Percentiles rank a stretch among this genome's conserved stretches.
Conservation (phyloP, 2,888 invertebrate genomes). For the Perizoma flavofasciatum region DNA sequence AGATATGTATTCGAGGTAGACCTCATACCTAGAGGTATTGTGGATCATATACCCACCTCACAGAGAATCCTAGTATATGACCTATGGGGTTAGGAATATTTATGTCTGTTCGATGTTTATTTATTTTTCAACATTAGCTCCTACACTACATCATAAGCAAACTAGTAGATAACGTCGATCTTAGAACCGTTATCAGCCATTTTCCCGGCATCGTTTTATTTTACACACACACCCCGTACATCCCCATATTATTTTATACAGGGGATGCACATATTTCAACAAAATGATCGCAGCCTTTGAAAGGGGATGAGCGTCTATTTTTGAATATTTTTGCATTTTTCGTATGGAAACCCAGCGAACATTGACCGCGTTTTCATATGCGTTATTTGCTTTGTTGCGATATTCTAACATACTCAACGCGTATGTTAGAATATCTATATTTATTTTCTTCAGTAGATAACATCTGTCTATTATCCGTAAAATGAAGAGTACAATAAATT, state of each 20-base stretch:
- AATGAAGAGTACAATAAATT: too few species aligned
- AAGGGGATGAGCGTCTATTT: constrained; percentile 26
- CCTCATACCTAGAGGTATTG: too few species aligned
- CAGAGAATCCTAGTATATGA: too few species aligned
- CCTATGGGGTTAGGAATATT: too few species aligned
- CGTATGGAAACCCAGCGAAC: constrained; percentile 8
- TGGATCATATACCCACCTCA: too few species aligned
- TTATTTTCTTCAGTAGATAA: neutral
- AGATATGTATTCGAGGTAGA: too few species aligned
- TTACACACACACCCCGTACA: constrained; percentile 15
- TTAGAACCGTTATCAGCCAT: constrained; percentile 25
- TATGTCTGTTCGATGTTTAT: too few species aligned
- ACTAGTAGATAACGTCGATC: constrained; percentile 7
- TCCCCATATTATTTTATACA: constrained; percentile 24
- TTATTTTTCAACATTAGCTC: neutral
- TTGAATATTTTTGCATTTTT: constrained; percentile 30
- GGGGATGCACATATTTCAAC: constrained; percentile 53
- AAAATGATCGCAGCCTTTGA: constrained; percentile 50
- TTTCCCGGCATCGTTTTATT: constrained; percentile 22
- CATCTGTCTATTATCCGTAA: too few species aligned
- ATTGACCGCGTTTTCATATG: constrained; percentile 15
- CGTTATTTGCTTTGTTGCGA: constrained; percentile 10
- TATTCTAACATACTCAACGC: neutral
- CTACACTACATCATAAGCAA: constrained; percentile 4
- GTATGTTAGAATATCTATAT: too few species aligned